Percentiles rank a stretch among this genome's conserved stretches.
Conservation (phyloP, 2,113 vertebrate genomes). For the Tretioscincus oriximinensis region DNA sequence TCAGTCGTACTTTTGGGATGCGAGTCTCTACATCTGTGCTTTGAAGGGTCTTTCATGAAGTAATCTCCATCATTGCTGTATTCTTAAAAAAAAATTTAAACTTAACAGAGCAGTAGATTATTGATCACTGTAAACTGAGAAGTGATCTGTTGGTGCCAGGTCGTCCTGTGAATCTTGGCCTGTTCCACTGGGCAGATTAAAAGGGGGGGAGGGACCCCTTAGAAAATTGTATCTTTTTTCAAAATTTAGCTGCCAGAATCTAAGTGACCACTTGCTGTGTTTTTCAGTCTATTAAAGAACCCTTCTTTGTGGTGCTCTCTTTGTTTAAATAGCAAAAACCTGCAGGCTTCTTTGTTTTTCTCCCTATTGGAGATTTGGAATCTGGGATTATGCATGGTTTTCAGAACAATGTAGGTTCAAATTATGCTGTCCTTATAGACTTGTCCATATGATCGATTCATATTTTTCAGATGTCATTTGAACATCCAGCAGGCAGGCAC, state of each 20-base stretch:
- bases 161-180: slow-evolving; percentile 63
- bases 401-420: slow-evolving; percentile 5
- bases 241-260: slow-evolving; percentile 70
- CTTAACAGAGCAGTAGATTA: slow-evolving; percentile 21
- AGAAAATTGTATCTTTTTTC: slow-evolving; percentile 69
- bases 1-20: background rate
- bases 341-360: slow-evolving; percentile 6
- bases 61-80: slow-evolving; percentile 33
- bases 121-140: slow-evolving; percentile 41
- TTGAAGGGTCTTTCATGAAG: slow-evolving; percentile 30
- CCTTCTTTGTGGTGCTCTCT: slow-evolving; percentile 49
- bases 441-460: background rate
- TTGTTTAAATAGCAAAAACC: slow-evolving; percentile 35
- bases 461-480: background rate
- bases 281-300: slow-evolving; percentile 59
- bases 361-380: slow-evolving; percentile 39
- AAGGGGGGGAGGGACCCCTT: slow-evolving; percentile 73
- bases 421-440: background rate
- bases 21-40: background rate
- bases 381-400: slow-evolving; percentile 1
- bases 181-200: slow-evolving; percentile 58
- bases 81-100: slow-evolving; percentile 40
- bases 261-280: slow-evolving; percentile 50
- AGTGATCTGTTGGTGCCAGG: slow-evolving; percentile 55
- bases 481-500: background rate